phyloP scores from a whole-genome alignment of 1,140 invertebrate species.

The Stegodyphus dumicola region DNA sequence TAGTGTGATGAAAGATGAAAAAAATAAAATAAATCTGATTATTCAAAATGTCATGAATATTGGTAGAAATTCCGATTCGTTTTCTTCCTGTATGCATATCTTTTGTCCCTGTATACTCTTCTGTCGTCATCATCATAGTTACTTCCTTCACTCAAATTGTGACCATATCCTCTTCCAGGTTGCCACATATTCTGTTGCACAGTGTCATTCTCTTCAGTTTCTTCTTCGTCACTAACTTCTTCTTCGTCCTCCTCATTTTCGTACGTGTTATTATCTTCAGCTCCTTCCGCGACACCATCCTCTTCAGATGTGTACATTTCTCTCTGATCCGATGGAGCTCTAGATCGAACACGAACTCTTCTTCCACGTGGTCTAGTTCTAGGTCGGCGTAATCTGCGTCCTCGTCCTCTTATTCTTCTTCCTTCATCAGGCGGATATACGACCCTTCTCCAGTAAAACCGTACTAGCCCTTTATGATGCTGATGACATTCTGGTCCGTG shows the following conservation, averaged over 20 bases:
- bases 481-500: constrained; percentile 59
- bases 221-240: constrained; percentile 16
- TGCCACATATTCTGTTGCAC: constrained; percentile 5
- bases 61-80: not conserved
- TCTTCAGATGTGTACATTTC: constrained; percentile 24
- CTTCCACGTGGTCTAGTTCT: constrained; percentile 6
- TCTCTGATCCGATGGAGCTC: constrained; percentile 26
- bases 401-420: not conserved
- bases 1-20: no score
- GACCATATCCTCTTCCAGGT: constrained; percentile 41
- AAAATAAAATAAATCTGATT: no score
- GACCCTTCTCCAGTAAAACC: constrained; percentile 55
- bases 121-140: constrained; percentile 21
- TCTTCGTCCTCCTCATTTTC: constrained; percentile 43
- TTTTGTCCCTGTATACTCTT: constrained; percentile 42
- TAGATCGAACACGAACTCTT: not conserved
- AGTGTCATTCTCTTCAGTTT: not conserved
- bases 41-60: no score
- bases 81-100: constrained; percentile 12
- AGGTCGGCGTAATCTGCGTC: not conserved
- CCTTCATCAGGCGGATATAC: constrained; percentile 22
- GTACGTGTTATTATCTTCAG: not conserved
- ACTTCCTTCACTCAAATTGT: constrained; percentile 38
- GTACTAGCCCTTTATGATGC: constrained; percentile 55
- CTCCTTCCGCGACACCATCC: not conserved